Evolutionary conservation across 2,797 vertebrate species (phyloP).

Genomic region (Spinus pinus): DNA sequence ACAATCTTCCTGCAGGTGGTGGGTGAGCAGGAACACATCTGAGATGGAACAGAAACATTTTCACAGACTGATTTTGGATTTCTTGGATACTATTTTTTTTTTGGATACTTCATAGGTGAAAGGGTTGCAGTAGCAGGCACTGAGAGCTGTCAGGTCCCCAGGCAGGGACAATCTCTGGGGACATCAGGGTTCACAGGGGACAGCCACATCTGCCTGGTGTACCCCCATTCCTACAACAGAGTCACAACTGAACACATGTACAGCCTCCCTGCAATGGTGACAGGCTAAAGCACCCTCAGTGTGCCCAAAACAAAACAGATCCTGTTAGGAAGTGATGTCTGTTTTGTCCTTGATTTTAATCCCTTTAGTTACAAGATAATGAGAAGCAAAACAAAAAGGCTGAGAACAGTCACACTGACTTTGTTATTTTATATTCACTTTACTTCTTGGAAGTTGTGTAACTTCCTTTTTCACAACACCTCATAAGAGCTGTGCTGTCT

Average conservation of each 20-base stretch:
- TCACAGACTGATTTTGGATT: neutral
- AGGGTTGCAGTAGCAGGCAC: neutral
- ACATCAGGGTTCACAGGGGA: neutral
- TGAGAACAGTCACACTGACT: neutral
- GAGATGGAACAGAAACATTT: neutral
- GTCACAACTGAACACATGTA: neutral
- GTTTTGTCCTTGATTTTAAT: constrained; percentile 2
- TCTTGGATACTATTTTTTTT: neutral
- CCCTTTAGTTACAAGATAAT: constrained; percentile 1
- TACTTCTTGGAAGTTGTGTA: constrained; percentile 19
- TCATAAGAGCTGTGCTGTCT: neutral
- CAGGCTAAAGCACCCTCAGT: neutral
- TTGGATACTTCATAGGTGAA: neutral
- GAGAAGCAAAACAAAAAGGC: neutral
- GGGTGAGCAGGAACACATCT: neutral
- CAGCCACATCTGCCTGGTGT: neutral
- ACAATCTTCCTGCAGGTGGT: neutral
- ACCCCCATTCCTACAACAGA: neutral
- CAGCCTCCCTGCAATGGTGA: accelerated
- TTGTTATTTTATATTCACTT: neutral
- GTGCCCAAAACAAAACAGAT: neutral
- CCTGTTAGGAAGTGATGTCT: neutral
- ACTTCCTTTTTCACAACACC: constrained; percentile 28
- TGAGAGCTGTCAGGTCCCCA: neutral
- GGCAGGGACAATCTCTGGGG: neutral